These are phyloP conservation scores for Drosophila willistoni DNA, from an alignment of 1,140 invertebrate species.

Conservation along the genomic window DNA sequence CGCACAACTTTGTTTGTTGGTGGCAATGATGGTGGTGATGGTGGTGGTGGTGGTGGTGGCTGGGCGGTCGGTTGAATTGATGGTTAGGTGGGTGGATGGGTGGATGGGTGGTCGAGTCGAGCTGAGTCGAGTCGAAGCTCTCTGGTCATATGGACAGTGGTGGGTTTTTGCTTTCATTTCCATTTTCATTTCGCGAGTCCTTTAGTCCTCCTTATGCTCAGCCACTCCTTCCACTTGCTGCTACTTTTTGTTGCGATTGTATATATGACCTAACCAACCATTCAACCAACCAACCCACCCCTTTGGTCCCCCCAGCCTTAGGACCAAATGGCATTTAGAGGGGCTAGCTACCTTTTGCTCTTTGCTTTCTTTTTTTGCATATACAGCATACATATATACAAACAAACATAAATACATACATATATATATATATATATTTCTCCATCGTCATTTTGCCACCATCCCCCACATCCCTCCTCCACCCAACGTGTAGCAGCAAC, in stretches of 20 bases:
- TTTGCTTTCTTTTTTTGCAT: conserved; percentile 6
- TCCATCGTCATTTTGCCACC: too few relatives aligned
- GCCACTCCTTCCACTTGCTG: conserved; percentile 13
- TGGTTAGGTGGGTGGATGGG: conserved; percentile 8
- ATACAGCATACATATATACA: too few relatives aligned
- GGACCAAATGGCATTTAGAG: conserved; percentile 4
- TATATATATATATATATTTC: not conserved
- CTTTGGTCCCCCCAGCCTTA: conserved; percentile 10
- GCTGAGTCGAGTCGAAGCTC: conserved; percentile 34
- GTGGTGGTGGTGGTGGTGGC: conserved; percentile 10
- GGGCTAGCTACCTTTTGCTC: conserved; percentile 16
- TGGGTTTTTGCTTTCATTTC: conserved; percentile 52
- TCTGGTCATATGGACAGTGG: conserved; percentile 68
- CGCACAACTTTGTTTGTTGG: conserved; percentile 40
- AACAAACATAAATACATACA: too few relatives aligned
- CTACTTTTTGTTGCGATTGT: conserved; percentile 13
- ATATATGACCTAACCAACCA: conserved; percentile 43
- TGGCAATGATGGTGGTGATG: conserved; percentile 15
- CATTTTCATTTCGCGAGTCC: conserved; percentile 70
- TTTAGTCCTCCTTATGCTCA: conserved; percentile 28
- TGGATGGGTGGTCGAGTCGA: conserved; percentile 26
- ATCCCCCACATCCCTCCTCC: conserved; percentile 6
- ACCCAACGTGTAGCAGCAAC: conserved; percentile 38
- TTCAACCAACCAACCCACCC: conserved; percentile 29
- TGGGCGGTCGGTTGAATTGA: not conserved